Evolutionary conservation across 2,113 vertebrate genomes (phyloP).

Genomic region (Oryctolagus cuniculus): mOryCun1.1 NC_091435.1:121133001-121133500

Average conservation of each 20-base stretch:
- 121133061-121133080: background rate
- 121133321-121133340: constrained; percentile 26
- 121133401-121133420: background rate
- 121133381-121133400: background rate
- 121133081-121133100: background rate
- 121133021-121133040: background rate
- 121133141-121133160: background rate
- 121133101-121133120: background rate
- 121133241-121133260: background rate
- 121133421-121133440: background rate
- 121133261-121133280: background rate
- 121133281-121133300: background rate
- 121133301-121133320: constrained; percentile 2
- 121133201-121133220: background rate
- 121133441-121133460: background rate
- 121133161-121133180: background rate
- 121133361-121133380: background rate
- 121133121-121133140: background rate
- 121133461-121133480: background rate
- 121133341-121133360: background rate
- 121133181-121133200: background rate
- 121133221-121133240: background rate
- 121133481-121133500: background rate
- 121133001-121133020: background rate
- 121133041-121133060: background rate